Percentiles rank a stretch among this genome's conserved stretches.
These are phyloP conservation scores for Cecropterus lyciades DNA, from an alignment of 1,140 invertebrate genomes.

Conservation along the genomic window DNA sequence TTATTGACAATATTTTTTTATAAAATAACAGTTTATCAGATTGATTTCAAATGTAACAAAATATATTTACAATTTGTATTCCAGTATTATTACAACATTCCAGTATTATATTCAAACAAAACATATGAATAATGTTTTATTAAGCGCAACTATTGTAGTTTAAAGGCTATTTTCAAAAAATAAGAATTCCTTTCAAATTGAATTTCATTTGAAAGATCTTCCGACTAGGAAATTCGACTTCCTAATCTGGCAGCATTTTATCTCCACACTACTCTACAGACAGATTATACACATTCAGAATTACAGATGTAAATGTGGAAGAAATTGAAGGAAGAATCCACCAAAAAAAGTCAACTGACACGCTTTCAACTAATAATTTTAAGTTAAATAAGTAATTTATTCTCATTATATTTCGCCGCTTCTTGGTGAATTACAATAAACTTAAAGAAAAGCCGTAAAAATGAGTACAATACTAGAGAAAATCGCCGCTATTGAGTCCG, in stretches of 20 bases:
- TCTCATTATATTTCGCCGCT: conserved; percentile 6
- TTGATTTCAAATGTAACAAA: no score
- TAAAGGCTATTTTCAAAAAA: no score
- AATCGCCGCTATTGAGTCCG: conserved; percentile 98
- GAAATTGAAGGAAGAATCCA: conserved; percentile 15
- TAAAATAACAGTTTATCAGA: no score
- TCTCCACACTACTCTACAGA: no score
- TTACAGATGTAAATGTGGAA: neutral
- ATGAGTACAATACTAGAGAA: conserved; percentile 98
- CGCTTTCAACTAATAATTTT: conserved; percentile 26
- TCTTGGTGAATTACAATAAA: conserved; percentile 15
- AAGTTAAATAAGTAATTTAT: conserved; percentile 31
- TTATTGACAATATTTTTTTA: no score
- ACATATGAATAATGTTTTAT: no score
- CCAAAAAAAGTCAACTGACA: conserved; percentile 27
- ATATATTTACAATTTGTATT: no score
- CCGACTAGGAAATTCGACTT: neutral
- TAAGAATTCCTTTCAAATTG: no score
- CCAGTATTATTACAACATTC: no score
- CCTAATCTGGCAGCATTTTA: conserved; percentile 4
- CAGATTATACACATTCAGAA: neutral
- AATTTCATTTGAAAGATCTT: no score
- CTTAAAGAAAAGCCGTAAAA: conserved; percentile 60
- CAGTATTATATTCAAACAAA: no score
- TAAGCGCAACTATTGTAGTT: no score